Evolutionary conservation across 2,797 vertebrate genomes (phyloP), one percentile per base, ranked within the genome.

Genomic region (Cichlasoma orientale): DNA sequence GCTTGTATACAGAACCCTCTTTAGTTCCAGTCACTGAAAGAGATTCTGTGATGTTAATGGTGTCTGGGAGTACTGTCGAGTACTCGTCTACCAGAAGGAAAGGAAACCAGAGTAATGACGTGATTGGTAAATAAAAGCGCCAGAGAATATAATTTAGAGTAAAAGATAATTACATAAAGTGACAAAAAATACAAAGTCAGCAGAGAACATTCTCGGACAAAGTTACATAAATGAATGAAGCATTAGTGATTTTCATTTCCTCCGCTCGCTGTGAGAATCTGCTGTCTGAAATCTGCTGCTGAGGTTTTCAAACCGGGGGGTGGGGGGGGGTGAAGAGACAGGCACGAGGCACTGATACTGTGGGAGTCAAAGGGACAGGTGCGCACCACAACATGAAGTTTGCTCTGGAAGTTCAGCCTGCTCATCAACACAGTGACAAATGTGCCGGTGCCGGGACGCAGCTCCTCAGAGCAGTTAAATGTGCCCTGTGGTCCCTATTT

Each of bases 1-100:
- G 70, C 76, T 79, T 29, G 55, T 72, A 72, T 84, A 78, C 79
- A 78, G 68, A 63, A 76, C 59, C 58, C 71, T 77, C 74, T 84
- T 89, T 63, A 41, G 76, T 61, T 78, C 74, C 75, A 85, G 57
- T 25, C 44, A 44, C 74, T 63, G 57, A 8, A 78, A 75, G 82
- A 74, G 74, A 56, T 78, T 79, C 66, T 73, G 58, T 12, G 56
- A 77, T 52, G 82, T 82, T 59, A 68, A 77, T n/a, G 72, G 78
- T 82, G 78, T 75, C 55, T 85, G 54, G 50, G 56, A 73, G 59
- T 74, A 41, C 70, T 71, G 69, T 63, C 18, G 19, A 19, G 16
- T 66, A 73, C 63, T 79, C 74, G 21, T 75, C 68, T 55, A 58
- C 74, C 44, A 74, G 19, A 75, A 58, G 59, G 29, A 71, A 82